phyloP scores from a whole-genome alignment of 2,888 invertebrate species.

The Nymphalis polychloros region DNA sequence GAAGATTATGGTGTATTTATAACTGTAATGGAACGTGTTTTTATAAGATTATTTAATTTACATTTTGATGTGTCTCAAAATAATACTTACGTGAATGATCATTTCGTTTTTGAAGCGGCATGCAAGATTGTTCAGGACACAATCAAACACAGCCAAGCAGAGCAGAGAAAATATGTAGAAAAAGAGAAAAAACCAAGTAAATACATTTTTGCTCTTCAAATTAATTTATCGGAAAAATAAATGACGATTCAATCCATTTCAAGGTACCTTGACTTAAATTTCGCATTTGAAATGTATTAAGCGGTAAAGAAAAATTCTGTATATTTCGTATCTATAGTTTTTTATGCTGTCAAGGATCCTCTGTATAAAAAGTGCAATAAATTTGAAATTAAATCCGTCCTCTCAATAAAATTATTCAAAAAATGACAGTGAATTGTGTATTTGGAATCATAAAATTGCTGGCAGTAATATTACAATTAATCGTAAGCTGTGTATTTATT shows the following conservation, averaged over 20 bases:
- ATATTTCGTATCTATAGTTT: conserved; percentile 8
- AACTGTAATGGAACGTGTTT: conserved; percentile 45
- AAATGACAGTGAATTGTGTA: neutral
- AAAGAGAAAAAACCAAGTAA: conserved; percentile 88
- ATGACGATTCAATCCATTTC: conserved; percentile 73
- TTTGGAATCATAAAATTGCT: too few relatives aligned
- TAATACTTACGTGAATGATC: conserved; percentile 89
- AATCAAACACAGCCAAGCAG: conserved; percentile 92
- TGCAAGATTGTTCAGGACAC: conserved; percentile 89
- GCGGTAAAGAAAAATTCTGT: conserved; percentile 15
- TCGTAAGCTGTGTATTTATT: conserved; percentile 40
- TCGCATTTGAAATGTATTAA: conserved; percentile 15
- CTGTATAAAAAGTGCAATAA: conserved; percentile 77
- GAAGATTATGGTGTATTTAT: conserved; percentile 43
- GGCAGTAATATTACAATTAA: too few relatives aligned
- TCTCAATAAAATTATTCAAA: conserved; percentile 54
- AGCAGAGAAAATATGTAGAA: conserved; percentile 90
- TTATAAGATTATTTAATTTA: conserved; percentile 44
- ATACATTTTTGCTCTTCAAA: conserved; percentile 83
- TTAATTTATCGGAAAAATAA: conserved; percentile 78
- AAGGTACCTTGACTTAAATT: conserved; percentile 73
- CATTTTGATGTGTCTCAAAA: conserved; percentile 80
- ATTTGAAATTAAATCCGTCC: conserved; percentile 68
- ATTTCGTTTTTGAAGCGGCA: conserved; percentile 88
- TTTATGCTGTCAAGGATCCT: conserved; percentile 64